Evolutionary conservation across 2,113 vertebrate species (phyloP).

Genomic region (Lampris incognitus): DNA sequence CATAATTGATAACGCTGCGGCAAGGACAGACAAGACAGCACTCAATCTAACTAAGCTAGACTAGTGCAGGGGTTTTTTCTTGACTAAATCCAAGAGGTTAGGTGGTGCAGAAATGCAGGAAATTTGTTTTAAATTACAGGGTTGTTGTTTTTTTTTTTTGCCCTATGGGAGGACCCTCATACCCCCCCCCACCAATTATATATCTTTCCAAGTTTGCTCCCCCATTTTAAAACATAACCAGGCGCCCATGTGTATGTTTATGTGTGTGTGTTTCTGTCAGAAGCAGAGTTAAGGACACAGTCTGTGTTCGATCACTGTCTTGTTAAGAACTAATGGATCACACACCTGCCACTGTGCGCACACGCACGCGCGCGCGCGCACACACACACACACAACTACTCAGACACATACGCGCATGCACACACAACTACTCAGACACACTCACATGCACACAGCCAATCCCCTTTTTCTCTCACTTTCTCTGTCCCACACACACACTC

Average conservation of each 20-base stretch:
- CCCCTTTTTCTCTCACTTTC: not conserved
- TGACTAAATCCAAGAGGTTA: too few relatives aligned
- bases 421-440: not conserved
- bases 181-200: too few relatives aligned
- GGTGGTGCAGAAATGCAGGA: too few relatives aligned
- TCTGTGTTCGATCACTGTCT: conserved; percentile 60
- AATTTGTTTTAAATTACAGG: too few relatives aligned
- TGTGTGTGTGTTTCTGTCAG: conserved; percentile 18
- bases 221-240: too few relatives aligned
- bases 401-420: conserved; percentile 7
- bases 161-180: too few relatives aligned
- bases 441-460: not conserved
- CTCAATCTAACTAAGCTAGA: too few relatives aligned
- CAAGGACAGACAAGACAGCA: too few relatives aligned
- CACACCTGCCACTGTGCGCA: conserved; percentile 49
- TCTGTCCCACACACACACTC: conserved; percentile 1
- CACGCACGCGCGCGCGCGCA: conserved; percentile 14
- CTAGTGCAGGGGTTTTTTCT: too few relatives aligned
- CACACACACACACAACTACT: conserved; percentile 11
- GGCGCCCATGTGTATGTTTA: not conserved
- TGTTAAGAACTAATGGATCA: conserved; percentile 68
- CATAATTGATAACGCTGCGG: too few relatives aligned
- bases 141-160: too few relatives aligned
- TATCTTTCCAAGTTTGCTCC: too few relatives aligned
- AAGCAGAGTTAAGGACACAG: conserved; percentile 15